Evolutionary conservation across 1,140 invertebrate genomes (phyloP), one percentile per base, ranked within the genome.

Genomic region (Megathymus violae): DNA sequence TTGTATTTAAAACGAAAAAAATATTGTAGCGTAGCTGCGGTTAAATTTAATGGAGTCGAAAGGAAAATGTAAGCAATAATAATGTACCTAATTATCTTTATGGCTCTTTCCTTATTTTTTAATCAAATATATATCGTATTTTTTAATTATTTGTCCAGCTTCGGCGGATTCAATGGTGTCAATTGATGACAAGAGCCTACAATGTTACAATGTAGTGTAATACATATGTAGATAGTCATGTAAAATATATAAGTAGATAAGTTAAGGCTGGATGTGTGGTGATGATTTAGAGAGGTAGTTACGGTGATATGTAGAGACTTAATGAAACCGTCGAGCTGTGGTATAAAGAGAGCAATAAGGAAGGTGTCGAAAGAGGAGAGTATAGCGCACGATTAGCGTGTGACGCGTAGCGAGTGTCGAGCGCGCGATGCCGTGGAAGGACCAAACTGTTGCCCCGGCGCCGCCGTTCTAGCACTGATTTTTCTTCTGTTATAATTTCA

Each of bases 261-360:
- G 69, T 62, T 72, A 80, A 71, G 44, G 78, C 71, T 74, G 72
- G 75, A 71, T 63, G 69, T 62, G 70, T 69, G 68, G 64, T 73
- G 71, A 69, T 62, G 69, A 72, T 67, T 76, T 84, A 85, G 81
- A 64, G 74, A 69, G n/a, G 82, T 88, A 88, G 85, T 82, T 84
- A 82, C 76, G 77, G 85, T 86, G 85, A 88, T 88, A 88, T 80
- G 83, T 85, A 88, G 85, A 88, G 85, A 88, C 83, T 88, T 88
- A 88, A 83, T 82, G 85, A 86, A 88, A 88, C 85, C 85, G 83
- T 88, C 85, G 85, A 88, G 85, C 85, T 88, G 85, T 88, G 85
- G 83, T 88, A 86, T 83, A 86, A 85, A 86, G 85, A 88, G 83
- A 88, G 82, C 83, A 86, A 88, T 88, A 86, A 85, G 77, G 67